Conservation (phyloP, 2,113 vertebrate genomes). For the Psettodes erumei region DNA sequence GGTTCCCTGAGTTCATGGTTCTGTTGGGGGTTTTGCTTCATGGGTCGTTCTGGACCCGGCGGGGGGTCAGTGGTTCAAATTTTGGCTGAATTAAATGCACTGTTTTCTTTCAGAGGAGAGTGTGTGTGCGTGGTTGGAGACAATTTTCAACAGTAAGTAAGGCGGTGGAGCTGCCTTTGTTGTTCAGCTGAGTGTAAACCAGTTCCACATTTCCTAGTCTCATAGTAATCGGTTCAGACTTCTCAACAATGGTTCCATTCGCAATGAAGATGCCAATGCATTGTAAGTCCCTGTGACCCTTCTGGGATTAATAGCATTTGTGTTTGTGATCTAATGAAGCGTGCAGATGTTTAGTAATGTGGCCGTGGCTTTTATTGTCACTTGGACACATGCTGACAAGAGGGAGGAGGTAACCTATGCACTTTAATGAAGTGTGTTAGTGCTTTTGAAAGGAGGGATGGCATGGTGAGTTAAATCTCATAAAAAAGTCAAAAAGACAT, state of each 20-base stretch:
- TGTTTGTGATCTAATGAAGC: constrained; percentile 28
- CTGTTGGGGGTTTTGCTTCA: neutral
- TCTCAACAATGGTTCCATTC: constrained; percentile 4
- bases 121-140: neutral
- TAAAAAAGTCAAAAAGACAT: constrained; percentile 8
- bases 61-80: constrained; percentile 25
- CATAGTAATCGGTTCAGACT: constrained; percentile 9
- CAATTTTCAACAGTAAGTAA: neutral
- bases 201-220: neutral
- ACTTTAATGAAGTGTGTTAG: constrained; percentile 16
- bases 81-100: constrained; percentile 21
- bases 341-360: neutral
- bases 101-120: neutral
- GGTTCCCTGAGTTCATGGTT: neutral
- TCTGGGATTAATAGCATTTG: neutral
- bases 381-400: neutral
- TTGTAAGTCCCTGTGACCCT: neutral
- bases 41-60: constrained; percentile 4
- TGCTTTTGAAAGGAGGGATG: neutral
- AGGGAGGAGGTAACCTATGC: neutral
- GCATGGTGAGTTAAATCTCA: neutral
- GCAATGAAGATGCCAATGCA: neutral
- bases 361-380: constrained; percentile 3
- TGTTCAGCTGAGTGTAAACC: neutral
- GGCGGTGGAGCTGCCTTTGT: neutral